Evolutionary conservation across 2,113 vertebrate genomes (phyloP), one percentile per base, ranked within the genome.

Genomic region (Zonotrichia leucophrys): DNA sequence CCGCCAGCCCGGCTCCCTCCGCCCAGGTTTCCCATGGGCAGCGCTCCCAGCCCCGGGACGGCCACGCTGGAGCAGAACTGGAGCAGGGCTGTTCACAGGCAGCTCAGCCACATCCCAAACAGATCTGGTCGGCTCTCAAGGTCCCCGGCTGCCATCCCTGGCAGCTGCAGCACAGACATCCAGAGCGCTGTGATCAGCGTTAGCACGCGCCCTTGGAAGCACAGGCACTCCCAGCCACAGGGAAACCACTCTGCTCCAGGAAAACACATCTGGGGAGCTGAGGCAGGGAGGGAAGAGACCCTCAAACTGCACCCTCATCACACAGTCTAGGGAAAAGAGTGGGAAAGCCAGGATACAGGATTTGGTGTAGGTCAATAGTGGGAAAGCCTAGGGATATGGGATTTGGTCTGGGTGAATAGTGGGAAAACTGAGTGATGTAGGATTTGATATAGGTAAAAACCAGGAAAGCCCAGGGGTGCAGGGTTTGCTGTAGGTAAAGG

Each of bases 21-120:
- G 56, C 0, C 9, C 92, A 87, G 92, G 70, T 42, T 96, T 96
- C 96, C 96, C 95, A 95, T 0, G 89, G 95, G 96, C 95, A 94
- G 46, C 2, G 4, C 53, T 95, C 92, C 92, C 94, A 28, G 89
- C 94, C 93, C 83, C 0, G 37, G 1, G 7, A 46, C 0, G 4
- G 73, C 68, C 7, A 7, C 11, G 12, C 0, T 25, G 87, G 76
- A 66, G 83, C 76, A 70, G 8, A 73, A 55, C 83, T 12, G 87
- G 84, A 96, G 91, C 85, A 30, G 39, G 69, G 91, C 76, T 0
- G 7, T 1, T 66, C 44, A 9, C 15, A 53, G 68, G 66, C 22
- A 15, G 78, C 3, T 46, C 1, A 59, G 88, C 4, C 90, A 19
- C 85, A 77, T 73, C 90, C 86, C 12, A 55, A 35, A n/a, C 15